phyloP scores from a whole-genome alignment of 2,888 invertebrate genomes.

The Malthinus flaveolus region DNA sequence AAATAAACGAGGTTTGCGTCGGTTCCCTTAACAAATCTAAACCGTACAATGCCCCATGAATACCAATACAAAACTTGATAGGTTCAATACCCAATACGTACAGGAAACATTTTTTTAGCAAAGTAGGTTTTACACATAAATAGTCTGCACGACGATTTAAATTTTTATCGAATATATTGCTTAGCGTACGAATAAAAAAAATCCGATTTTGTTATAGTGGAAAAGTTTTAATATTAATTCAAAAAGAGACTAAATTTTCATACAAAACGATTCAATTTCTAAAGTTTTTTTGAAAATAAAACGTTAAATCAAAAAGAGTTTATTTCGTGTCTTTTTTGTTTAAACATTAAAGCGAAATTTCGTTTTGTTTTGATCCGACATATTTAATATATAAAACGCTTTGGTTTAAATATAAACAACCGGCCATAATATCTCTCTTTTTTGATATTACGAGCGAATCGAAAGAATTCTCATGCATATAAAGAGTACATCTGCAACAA shows the following conservation, averaged over 20 bases:
- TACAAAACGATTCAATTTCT: background rate
- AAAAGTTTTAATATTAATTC: no score
- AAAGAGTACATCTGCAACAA: slow-evolving; percentile 20
- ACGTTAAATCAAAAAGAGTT: background rate
- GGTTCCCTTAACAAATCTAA: slow-evolving; percentile 47
- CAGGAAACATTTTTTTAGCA: slow-evolving; percentile 29
- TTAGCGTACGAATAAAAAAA: slow-evolving; percentile 12
- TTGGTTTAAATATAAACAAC: background rate
- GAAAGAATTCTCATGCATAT: background rate
- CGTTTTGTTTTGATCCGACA: background rate
- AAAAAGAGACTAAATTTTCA: no score
- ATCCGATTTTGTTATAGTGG: no score
- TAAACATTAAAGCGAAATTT: background rate
- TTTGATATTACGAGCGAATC: slow-evolving; percentile 25
- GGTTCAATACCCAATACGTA: slow-evolving; percentile 40
- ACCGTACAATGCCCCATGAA: slow-evolving; percentile 43
- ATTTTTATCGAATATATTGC: slow-evolving; percentile 31
- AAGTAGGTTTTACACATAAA: slow-evolving; percentile 33
- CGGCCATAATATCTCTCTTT: slow-evolving; percentile 3
- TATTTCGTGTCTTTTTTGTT: background rate
- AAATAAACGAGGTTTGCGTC: slow-evolving; percentile 44
- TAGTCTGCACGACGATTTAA: slow-evolving; percentile 37
- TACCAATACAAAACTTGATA: slow-evolving; percentile 40
- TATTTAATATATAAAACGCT: no score
- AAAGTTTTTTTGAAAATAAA: background rate